phyloP scores from a whole-genome alignment of 1,140 invertebrate species.

The Aricia agestis region DNA sequence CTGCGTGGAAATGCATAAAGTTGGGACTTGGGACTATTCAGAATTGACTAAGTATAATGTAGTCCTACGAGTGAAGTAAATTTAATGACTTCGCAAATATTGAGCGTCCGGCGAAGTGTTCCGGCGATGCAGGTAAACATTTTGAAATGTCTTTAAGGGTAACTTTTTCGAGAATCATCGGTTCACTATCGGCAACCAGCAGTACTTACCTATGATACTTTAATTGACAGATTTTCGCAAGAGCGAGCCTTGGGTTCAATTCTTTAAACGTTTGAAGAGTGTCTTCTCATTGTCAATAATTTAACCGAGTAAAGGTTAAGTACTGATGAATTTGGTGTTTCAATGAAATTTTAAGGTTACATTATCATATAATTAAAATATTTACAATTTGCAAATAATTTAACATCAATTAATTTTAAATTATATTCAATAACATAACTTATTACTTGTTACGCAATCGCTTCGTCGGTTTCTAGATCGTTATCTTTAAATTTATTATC shows the following conservation, averaged over 20 bases:
- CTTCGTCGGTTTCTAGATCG: slow-evolving; percentile 16
- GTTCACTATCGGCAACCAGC: neutral
- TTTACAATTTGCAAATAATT: neutral
- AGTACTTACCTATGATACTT: neutral
- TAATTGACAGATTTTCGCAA: neutral
- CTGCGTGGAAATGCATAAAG: slow-evolving; percentile 28
- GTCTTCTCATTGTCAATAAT: slow-evolving; percentile 9
- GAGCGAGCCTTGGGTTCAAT: neutral
- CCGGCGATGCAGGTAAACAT: neutral
- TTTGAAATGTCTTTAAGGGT: neutral
- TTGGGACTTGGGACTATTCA: slow-evolving; percentile 31
- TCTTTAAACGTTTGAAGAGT: slow-evolving; percentile 10
- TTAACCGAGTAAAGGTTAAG: neutral
- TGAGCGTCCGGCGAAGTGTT: neutral
- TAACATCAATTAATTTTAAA: neutral
- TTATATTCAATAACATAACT: neutral
- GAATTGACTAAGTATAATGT: slow-evolving; percentile 30
- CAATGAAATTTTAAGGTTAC: slow-evolving; percentile 11
- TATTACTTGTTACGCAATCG: neutral
- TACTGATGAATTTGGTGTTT: slow-evolving; percentile 6
- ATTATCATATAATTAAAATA: neutral
- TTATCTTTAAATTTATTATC: neutral
- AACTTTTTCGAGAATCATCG: neutral
- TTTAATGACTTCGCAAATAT: slow-evolving; percentile 27
- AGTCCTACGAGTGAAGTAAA: slow-evolving; percentile 19